These are phyloP conservation scores for Didymodactylos carnosus DNA, from an alignment of 2,888 invertebrate genomes.

Conservation along the genomic window DNA sequence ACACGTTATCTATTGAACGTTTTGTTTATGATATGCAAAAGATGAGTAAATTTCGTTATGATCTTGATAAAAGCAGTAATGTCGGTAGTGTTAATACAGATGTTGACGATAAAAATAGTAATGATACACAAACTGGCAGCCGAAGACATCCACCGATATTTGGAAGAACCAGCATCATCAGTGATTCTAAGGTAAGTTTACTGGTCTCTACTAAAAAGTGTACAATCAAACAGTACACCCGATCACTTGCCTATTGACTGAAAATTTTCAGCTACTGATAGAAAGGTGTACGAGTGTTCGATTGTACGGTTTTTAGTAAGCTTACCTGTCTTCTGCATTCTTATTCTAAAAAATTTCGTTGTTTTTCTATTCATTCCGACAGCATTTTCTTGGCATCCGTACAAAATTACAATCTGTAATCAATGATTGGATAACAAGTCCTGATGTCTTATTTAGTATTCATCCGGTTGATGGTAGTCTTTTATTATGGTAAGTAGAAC, in stretches of 20 bases:
- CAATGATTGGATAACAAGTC: conserved; percentile 88
- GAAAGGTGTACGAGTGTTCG: too few species aligned
- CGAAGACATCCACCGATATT: background rate
- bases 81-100: background rate
- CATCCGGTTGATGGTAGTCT: conserved; percentile 97
- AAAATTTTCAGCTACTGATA: too few species aligned
- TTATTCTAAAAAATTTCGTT: too few species aligned
- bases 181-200: background rate
- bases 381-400: conserved; percentile 46
- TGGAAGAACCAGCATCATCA: too few species aligned
- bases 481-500: conserved; percentile 94
- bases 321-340: too few species aligned
- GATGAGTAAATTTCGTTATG: too few species aligned
- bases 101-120: background rate
- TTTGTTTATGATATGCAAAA: conserved; percentile 50
- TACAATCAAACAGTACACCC: too few species aligned
- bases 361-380: too few species aligned
- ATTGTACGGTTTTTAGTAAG: too few species aligned
- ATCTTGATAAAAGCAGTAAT: background rate
- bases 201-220: too few species aligned
- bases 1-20: conserved; percentile 81
- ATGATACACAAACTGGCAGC: background rate
- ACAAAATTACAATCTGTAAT: conserved; percentile 67
- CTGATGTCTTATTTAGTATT: conserved; percentile 84
- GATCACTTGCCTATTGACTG: too few species aligned